A percentile compares a stretch with the other conserved stretches of the same genome.
These are phyloP conservation scores for Lepus europaeus DNA, from an alignment of 2,113 vertebrate genomes.

Conservation along the genomic window DNA sequence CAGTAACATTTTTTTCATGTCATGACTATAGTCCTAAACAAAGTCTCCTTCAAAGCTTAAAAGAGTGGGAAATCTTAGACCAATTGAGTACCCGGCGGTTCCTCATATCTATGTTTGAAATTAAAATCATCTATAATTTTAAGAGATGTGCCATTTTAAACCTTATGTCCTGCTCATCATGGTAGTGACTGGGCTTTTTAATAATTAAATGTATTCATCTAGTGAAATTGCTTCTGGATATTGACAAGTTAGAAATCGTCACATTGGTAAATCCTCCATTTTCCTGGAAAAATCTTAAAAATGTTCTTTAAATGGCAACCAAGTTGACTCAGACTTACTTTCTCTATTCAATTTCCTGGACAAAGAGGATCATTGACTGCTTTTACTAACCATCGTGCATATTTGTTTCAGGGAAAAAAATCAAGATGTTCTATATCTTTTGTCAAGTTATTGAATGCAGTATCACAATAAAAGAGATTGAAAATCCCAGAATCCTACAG, in stretches of 20 bases:
- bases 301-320: slow-evolving; percentile 65
- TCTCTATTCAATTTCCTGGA: slow-evolving; percentile 52
- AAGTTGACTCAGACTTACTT: slow-evolving; percentile 58
- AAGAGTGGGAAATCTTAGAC: background rate
- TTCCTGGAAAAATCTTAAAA: slow-evolving; percentile 67
- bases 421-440: background rate
- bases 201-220: slow-evolving; percentile 70
- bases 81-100: background rate
- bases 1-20: background rate
- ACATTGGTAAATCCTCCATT: slow-evolving; percentile 39
- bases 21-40: background rate
- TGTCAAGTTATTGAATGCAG: slow-evolving; percentile 38
- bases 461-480: background rate
- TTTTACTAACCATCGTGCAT: background rate
- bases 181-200: background rate
- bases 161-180: background rate
- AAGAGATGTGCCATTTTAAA: slow-evolving; percentile 41
- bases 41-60: background rate
- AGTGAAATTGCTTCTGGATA: slow-evolving; percentile 66
- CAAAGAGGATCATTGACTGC: slow-evolving; percentile 27
- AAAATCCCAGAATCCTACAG: background rate
- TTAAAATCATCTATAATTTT: slow-evolving; percentile 61
- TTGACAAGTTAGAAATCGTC: slow-evolving; percentile 61
- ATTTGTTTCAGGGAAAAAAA: background rate
- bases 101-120: background rate